These are phyloP conservation scores for Grammomys dolichurus DNA, from an alignment of 2,113 vertebrate genomes.

Conservation along the genomic window DNA sequence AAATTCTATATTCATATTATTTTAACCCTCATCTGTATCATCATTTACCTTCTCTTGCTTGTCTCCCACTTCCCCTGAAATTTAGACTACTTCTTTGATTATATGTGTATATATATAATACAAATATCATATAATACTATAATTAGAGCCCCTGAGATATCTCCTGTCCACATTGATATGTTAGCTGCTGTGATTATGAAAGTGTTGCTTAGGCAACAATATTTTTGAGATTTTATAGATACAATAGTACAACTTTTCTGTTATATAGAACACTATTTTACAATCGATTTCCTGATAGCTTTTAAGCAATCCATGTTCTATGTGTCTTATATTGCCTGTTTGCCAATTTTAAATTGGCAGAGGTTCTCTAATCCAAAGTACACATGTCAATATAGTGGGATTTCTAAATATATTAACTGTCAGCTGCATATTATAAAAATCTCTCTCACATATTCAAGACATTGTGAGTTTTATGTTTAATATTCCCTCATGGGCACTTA, in stretches of 20 bases:
- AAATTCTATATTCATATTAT: neutral
- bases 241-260: neutral
- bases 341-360: neutral
- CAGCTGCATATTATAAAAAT: neutral
- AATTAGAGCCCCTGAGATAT: neutral
- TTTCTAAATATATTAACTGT: neutral
- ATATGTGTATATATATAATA: neutral
- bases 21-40: neutral
- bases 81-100: neutral
- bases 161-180: neutral
- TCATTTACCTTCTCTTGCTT: neutral
- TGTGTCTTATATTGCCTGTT: fast-evolving
- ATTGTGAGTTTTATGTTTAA: neutral
- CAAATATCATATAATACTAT: neutral
- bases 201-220: neutral
- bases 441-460: neutral
- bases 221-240: neutral
- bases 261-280: neutral
- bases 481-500: neutral
- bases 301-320: neutral
- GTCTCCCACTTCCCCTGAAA: fast-evolving
- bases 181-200: neutral
- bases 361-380: neutral
- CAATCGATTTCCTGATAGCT: neutral
- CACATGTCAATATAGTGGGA: neutral